Base-by-base conservation (phyloP, 2,888 invertebrate genomes). In the Pseudanteris insignis region DNA sequence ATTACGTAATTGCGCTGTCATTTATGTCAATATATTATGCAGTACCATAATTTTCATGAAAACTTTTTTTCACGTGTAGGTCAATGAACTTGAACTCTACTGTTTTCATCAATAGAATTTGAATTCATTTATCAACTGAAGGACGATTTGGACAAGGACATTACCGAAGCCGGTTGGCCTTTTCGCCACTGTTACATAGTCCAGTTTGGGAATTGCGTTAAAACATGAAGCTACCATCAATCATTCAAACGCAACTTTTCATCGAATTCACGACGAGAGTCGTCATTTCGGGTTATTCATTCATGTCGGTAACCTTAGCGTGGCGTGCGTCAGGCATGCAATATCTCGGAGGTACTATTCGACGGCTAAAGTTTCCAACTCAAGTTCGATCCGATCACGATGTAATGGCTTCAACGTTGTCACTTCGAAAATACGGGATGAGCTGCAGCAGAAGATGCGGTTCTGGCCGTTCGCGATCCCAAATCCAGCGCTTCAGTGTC, bases 331-430 rank as follows among this genome's bases (percentile, higher is more conserved):
- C 57, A 61, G 51, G 38, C 46, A 48, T 47, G 53, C 36, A 43
- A 53, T 47, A 57, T 53, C 51, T n/a, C n/a, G n/a, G n/a, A n/a
- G n/a, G n/a, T n/a, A n/a, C n/a, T n/a, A n/a, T n/a, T n/a, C n/a
- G n/a, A 48, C 51, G 34, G 47, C 59, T 64, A 59, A 68, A 67
- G 63, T 68, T 65, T 62, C 48, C 55, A 60, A 64, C 59, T 58
- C 48, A 54, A 68, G 69, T 69, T 65, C 69, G 70, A 74, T 71
- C 70, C 67, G 70, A 69, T 69, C 71, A 71, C 67, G 67, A 66
- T 61, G 67, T 68, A 66, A 66, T 64, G 65, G 63, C 66, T 70
- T 65, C 67, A 67, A 51, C 57, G 66, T 62, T 70, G 68, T 66
- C 68, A 67, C 66, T 63, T 69, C 54, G 65, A 67, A 72, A 67